Evolutionary conservation across 2,113 vertebrate species (phyloP).

Genomic region (Triplophysa tibetana): DNA sequence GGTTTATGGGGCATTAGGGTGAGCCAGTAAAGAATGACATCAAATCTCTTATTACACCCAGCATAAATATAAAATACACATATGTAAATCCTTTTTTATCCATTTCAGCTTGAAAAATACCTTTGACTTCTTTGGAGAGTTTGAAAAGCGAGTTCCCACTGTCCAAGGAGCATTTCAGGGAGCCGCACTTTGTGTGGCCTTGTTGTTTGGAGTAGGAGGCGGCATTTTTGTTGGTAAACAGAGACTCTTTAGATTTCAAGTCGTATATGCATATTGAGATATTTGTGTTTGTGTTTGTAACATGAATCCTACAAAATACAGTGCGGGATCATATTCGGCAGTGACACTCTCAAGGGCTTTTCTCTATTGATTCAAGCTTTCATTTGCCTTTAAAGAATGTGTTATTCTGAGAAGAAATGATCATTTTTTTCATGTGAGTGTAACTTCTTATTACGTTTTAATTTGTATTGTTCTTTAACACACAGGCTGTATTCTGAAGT

Average conservation of each 20-base stretch:
- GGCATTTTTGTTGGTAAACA: slow-evolving; percentile 87
- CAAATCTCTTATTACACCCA: too few species aligned
- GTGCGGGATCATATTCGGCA: background rate
- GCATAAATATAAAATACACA: too few species aligned
- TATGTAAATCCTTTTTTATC: background rate
- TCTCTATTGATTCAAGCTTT: too few species aligned
- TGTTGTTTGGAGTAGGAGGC: slow-evolving; percentile 86
- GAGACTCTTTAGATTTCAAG: background rate
- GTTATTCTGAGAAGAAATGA: background rate
- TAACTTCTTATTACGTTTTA: background rate
- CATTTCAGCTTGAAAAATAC: slow-evolving; percentile 74
- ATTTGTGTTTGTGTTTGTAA: background rate
- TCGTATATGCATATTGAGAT: background rate
- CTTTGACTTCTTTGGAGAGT: slow-evolving; percentile 72
- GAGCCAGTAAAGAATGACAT: slow-evolving; percentile 50
- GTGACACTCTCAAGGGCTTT: too few species aligned
- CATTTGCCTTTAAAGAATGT: too few species aligned
- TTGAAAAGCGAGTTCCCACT: slow-evolving; percentile 53
- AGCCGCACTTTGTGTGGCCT: slow-evolving; percentile 81
- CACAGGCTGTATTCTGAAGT: slow-evolving; percentile 84
- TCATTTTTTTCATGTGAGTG: background rate
- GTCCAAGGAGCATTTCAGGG: slow-evolving; percentile 87
- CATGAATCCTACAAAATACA: background rate
- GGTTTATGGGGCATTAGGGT: slow-evolving; percentile 83
- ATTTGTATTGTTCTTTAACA: slow-evolving; percentile 17